These are phyloP conservation scores for Gallinago nigripennis DNA, from an alignment of 2,797 vertebrate genomes.

Conservation along the genomic window DNA sequence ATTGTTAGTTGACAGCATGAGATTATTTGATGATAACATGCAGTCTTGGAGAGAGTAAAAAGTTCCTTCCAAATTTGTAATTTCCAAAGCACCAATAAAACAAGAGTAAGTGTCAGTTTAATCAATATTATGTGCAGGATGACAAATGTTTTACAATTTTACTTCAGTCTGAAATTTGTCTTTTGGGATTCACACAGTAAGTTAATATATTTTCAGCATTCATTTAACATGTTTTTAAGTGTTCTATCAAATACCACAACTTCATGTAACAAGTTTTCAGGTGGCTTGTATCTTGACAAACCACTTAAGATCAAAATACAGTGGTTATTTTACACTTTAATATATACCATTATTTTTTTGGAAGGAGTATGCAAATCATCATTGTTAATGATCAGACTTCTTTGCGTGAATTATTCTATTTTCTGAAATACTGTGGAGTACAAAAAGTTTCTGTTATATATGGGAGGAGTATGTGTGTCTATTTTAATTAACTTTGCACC, in stretches of 20 bases:
- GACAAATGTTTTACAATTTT: constrained; percentile 34
- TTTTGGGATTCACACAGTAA: not conserved
- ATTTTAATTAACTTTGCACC: not conserved
- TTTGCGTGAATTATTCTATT: not conserved
- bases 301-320: not conserved
- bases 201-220: constrained; percentile 1
- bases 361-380: not conserved
- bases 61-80: constrained; percentile 7
- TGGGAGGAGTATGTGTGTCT: not conserved
- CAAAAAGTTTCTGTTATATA: not conserved
- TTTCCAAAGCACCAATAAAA: constrained; percentile 47
- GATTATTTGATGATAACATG: constrained; percentile 10
- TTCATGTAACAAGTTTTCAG: not conserved
- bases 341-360: not conserved
- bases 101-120: constrained; percentile 39
- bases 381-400: not conserved
- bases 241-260: not conserved
- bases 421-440: not conserved
- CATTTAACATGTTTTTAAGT: not conserved
- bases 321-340: not conserved
- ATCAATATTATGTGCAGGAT: constrained; percentile 24
- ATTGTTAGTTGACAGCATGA: not conserved
- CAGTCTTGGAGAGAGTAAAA: not conserved
- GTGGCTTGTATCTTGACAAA: not conserved
- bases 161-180: constrained; percentile 34